Base-by-base conservation (phyloP, 2,797 vertebrate species). In the Tragopan temminckii region DNA sequence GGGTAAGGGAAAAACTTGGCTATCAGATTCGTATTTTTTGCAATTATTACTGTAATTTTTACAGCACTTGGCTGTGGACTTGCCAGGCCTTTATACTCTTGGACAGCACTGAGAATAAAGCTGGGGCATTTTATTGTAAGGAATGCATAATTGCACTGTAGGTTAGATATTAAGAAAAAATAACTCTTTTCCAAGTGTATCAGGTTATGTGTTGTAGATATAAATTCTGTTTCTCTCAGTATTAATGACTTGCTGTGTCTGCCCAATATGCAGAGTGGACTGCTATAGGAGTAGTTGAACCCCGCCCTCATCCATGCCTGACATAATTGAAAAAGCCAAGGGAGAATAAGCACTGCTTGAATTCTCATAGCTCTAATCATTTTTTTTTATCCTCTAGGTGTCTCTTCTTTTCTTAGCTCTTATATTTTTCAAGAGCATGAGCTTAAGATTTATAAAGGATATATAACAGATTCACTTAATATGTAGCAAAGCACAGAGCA, bases 401-500 rank as follows among this genome's bases (percentile, higher is more conserved):
- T 84, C 40, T 52, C 16, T 20, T 84, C 46, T 83, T 91, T 89
- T 63, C 82, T 91, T 76, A 91, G 50, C 46, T 35, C 36, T 84
- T 67, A 29, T 67, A 52, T 35, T 63, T 89, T 84, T 81, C 31
- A 84, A 93, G 70, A 91, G 25, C 46, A 38, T 36, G 52, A 93
- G 80, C 80, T 95, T 94, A 92, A 88, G 78, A 86, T 91, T 91
- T 86, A 63, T 74, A 81, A 84, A 67, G 50, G 57, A 27, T 88
- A 63, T 72, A 45, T 57, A 85, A n/a, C 64, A 68, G 87, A 91
- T 88, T 91, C 86, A 58, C 59, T 93, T 95, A 88, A 92, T 85
- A 62, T 69, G 35, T 57, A 24, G 59, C 68, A 89, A 96, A 85
- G 43, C 53, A 85, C 46, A 86, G 70, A 90, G 24, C 52, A 61